A percentile compares a stretch with the other conserved stretches of the same genome.
These are phyloP conservation scores for Lasiurus borealis DNA, from an alignment of 2,113 vertebrate species.

Conservation along the genomic window DNA sequence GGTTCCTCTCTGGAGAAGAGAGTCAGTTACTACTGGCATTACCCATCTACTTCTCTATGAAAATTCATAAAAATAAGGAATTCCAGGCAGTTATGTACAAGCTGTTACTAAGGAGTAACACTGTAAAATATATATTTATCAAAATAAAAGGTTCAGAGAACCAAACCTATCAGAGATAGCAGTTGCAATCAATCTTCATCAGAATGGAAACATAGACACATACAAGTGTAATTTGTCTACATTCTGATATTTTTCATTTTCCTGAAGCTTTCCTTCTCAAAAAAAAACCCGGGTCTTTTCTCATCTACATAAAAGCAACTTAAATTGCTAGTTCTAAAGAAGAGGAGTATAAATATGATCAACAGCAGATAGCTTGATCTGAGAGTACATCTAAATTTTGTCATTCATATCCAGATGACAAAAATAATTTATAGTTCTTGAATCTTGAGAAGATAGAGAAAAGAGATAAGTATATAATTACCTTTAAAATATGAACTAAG, in stretches of 20 bases:
- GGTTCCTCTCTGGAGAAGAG: neutral
- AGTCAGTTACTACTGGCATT: neutral
- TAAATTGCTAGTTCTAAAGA: neutral
- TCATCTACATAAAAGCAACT: neutral
- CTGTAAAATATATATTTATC: neutral
- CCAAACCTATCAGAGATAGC: neutral
- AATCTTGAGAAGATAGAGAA: neutral
- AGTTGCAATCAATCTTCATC: neutral
- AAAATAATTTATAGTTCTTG: neutral
- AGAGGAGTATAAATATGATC: slow-evolving; percentile 15
- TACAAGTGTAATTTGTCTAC: neutral
- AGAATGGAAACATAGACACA: neutral
- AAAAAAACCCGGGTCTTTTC: neutral
- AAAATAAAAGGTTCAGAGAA: slow-evolving; percentile 26
- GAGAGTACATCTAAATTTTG: neutral
- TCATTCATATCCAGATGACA: neutral
- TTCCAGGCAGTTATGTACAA: neutral
- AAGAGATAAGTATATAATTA: neutral
- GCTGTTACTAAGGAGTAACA: neutral
- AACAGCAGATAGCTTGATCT: neutral
- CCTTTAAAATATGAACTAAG: neutral
- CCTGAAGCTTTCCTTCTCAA: neutral
- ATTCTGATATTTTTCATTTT: neutral
- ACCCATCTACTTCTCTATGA: neutral
- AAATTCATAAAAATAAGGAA: slow-evolving; percentile 22